Evolutionary conservation across 2,113 vertebrate species (phyloP), one percentile per base, ranked within the genome.

Genomic region (Hydrochoerus hydrochaeris): DNA sequence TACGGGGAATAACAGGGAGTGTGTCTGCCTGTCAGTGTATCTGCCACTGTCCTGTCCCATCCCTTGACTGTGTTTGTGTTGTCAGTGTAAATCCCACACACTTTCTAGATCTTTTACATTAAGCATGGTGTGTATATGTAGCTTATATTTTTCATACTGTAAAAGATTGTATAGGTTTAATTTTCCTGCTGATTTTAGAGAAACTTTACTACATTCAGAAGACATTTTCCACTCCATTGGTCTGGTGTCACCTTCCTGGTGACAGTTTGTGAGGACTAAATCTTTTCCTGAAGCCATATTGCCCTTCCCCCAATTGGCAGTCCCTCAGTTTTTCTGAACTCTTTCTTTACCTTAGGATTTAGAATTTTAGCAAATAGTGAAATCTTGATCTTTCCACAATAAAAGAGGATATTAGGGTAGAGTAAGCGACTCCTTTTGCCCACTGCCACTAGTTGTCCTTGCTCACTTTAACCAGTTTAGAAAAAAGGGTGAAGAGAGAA

Each of bases 241-340:
- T 81, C 78, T 7, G 41, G 86, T 95, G 90, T 97, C 96, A 94
- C 93, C 95, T 96, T 97, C 88, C 87, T 22, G 5, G 89, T 83
- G 86, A 97, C 96, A 95, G 78, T 82, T 38, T 75, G 30, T 83
- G 88, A 95, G 90, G 22, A 85, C 85, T 73, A 11, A 41, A 86
- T 83, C 80, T 54, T 92, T 57, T 90, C 46, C 75, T 95, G 54
- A 91, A n/a, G 86, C 46, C 63, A 12, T 44, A 82, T 46, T 44
- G 67, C 52, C 83, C 82, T 97, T 90, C 54, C 65, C 90, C 90
- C 94, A 82, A 16, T 7, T 97, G 96, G 58, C 85, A 87, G 78
- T 85, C 11, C 86, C 75, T 38, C 75, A 83, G 41, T 44, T 80
- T 86, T 41, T 93, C 82, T 49, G 78, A 71, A 57, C 77, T 57